Base-by-base conservation (phyloP, 2,797 vertebrate genomes). In the Fringilla coelebs region DNA sequence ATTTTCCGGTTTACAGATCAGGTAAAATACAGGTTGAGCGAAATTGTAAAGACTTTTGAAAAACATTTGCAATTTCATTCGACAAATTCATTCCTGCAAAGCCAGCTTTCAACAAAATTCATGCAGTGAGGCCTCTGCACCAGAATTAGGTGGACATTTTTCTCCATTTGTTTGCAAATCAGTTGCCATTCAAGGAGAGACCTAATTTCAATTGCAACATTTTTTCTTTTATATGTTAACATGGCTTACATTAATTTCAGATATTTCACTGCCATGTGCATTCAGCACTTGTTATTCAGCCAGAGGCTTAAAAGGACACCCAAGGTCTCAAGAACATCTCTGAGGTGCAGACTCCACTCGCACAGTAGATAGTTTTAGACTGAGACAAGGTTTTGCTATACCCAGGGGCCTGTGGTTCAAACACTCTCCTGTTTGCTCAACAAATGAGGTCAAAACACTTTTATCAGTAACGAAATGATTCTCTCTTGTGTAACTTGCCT, bases 401-500 rank as follows among this genome's bases (percentile, higher is more conserved):
- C 70, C 61, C 88, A 72, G 41, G 75, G 79, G 61, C 63, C 34
- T 76, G 41, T 80, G 73, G 67, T 90, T 96, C 90, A 94, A 87
- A 94, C 85, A 68, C n/a, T 82, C 70, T 84, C 57, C 60, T 93
- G 73, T 96, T 96, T 95, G 85, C 78, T 92, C 89, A 89, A 67
- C 73, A 95, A 96, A 97, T 95, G 84, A 95, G 96, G 96, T 94
- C 93, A 96, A 82, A 97, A 89, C 66, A 95, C 17, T 91, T 93
- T 65, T 75, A 84, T 91, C 83, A 83, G 87, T 85, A 96, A 94
- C 85, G 73, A 97, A 95, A 88, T 58, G 0, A 85, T 91, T 93
- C 49, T 85, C 41, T 92, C 73, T 46, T 76, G 76, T 91, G 85
- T 80, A 90, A 48, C 40, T 40, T 85, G 41, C 67, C 54, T 93